These are phyloP conservation scores for Dicrostonyx torquatus DNA, from an alignment of 2,797 vertebrate species.

Conservation along the genomic window DNA sequence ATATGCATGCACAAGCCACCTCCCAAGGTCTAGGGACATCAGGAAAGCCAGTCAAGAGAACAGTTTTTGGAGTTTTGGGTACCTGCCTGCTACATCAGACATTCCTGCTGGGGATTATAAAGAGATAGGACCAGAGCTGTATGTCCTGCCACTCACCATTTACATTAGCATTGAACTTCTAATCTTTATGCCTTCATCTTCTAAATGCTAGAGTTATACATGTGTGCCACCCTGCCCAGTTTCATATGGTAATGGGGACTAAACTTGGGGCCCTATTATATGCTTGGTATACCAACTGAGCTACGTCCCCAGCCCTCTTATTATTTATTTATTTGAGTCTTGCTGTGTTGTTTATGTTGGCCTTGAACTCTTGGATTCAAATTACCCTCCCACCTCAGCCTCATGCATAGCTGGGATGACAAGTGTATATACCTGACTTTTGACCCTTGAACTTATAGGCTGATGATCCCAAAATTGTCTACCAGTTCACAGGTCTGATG, in stretches of 20 bases:
- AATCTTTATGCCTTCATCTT: not conserved
- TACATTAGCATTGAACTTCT: not conserved
- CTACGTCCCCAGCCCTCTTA: not conserved
- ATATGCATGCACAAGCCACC: not conserved
- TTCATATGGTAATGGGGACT: not conserved
- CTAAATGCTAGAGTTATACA: not conserved
- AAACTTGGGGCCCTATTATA: no score
- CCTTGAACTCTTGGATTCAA: not conserved
- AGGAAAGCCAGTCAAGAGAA: not conserved
- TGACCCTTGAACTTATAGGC: not conserved
- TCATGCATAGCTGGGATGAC: not conserved
- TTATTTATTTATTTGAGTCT: not conserved
- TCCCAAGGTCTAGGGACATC: no score
- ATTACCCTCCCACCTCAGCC: not conserved
- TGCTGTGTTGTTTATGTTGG: not conserved
- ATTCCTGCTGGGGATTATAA: no score
- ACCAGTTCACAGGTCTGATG: not conserved
- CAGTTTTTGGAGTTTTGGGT: not conserved
- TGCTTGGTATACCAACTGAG: not conserved
- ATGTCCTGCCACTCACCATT: accelerated
- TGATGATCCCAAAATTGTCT: not conserved
- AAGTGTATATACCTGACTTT: not conserved
- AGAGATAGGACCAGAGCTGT: not conserved
- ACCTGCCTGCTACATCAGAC: not conserved
- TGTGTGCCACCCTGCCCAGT: not conserved